Evolutionary conservation across 2,113 vertebrate species (phyloP).

Genomic region (Lathamus discolor): DNA sequence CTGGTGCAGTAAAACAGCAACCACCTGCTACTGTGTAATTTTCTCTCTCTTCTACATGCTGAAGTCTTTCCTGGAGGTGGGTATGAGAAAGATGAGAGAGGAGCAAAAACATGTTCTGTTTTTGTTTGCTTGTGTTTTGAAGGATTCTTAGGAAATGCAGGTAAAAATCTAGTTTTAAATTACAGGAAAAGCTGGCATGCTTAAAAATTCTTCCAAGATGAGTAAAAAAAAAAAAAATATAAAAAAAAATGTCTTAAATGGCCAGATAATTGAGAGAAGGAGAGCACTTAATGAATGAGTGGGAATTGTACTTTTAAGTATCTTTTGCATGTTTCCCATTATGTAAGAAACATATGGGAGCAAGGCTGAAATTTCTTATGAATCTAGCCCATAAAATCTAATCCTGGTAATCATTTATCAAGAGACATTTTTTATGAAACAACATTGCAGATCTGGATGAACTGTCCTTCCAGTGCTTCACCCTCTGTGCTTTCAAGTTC

Average conservation of each 20-base stretch:
- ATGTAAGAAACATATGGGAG: constrained; percentile 63
- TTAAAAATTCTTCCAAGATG: not conserved
- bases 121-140: not conserved
- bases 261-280: not conserved
- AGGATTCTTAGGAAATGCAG: not conserved
- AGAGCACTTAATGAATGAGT: not conserved
- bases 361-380: constrained; percentile 39
- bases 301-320: not conserved
- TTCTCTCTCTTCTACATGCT: not conserved
- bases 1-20: not conserved
- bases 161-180: not conserved
- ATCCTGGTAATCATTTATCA: constrained; percentile 63
- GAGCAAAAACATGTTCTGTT: not conserved
- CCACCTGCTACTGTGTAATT: not conserved
- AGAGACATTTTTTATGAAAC: constrained; percentile 18
- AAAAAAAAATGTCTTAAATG: not conserved
- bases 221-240: not conserved
- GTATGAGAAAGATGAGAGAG: not conserved
- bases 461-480: constrained; percentile 4
- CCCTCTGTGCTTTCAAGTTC: constrained; percentile 52
- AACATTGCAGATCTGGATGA: constrained; percentile 17
- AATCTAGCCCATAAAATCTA: constrained; percentile 54
- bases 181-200: not conserved
- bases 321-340: constrained; percentile 60
- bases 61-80: not conserved